Evolutionary conservation across 1,140 invertebrate genomes (phyloP).

Genomic region (Ladona fulva): DNA sequence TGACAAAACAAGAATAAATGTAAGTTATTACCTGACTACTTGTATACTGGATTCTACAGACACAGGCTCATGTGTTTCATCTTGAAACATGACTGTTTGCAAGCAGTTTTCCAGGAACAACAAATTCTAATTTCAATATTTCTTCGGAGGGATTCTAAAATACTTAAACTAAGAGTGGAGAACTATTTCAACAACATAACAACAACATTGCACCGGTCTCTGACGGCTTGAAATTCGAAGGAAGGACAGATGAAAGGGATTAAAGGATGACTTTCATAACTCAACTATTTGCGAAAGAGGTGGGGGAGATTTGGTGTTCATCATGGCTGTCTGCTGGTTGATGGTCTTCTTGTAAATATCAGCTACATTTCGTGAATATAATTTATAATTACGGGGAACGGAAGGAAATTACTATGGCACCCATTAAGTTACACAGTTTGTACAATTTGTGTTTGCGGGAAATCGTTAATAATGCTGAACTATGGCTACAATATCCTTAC

Average conservation of each 20-base stretch:
- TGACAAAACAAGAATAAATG: too few species aligned
- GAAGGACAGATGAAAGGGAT: too few species aligned
- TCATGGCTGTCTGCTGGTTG: background rate
- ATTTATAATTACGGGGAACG: too few species aligned
- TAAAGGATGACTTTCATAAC: too few species aligned
- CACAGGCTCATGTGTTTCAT: background rate
- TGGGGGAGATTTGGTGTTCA: background rate
- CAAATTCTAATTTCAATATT: too few species aligned
- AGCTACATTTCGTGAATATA: too few species aligned
- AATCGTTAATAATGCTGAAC: slow-evolving; percentile 18
- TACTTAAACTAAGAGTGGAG: too few species aligned
- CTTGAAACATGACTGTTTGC: background rate
- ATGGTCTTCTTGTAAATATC: background rate
- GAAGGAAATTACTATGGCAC: slow-evolving; percentile 12
- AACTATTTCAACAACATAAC: too few species aligned
- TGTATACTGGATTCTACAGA: background rate
- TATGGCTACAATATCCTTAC: slow-evolving; percentile 17
- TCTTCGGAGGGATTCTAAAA: too few species aligned
- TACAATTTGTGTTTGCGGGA: slow-evolving; percentile 19
- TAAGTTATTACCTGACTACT: background rate
- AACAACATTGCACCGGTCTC: too few species aligned
- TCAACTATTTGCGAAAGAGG: background rate
- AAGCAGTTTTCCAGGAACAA: too few species aligned
- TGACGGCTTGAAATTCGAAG: too few species aligned
- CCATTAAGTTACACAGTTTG: slow-evolving; percentile 15